Evolutionary conservation across 1,140 invertebrate species (phyloP), one percentile per base, ranked within the genome.

Genomic region (Telenomus remus): DNA sequence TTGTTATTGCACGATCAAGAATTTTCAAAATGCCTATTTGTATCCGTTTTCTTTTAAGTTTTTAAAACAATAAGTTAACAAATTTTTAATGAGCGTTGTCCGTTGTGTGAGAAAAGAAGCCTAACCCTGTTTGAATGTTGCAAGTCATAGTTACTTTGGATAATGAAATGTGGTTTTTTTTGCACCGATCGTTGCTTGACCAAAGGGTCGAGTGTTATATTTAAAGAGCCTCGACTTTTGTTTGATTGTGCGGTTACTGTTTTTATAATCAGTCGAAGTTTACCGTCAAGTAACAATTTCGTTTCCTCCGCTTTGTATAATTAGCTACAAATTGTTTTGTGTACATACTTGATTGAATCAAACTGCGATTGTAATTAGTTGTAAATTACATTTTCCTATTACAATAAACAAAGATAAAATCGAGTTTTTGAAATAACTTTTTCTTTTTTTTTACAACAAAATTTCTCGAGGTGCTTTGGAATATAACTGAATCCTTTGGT

Each of bases 191-290:
- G 51, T 66, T 47, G 54, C 35, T 76, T 69, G 57, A 51, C 57
- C 64, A 72, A 78, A 78, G 66, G 68, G 53, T 72, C 51, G 50
- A 73, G 55, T 56, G 53, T 68, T 69, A 66, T 71, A 73, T 76
- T 63, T 61, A 55, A 77, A 74, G 64, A 57, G 44, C 54, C 69
- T 59, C 69, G 43, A 33, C 7, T 37, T 42, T 50, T 49, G 15
- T 35, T 54, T 43, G 15, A 19, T 37, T 48, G 12, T 47, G 12
- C 19, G 19, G n/a, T 27, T 27, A 12, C 9, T 34, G 53, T 9
- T 34, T 43, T 54, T 39, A 9, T 39, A 39, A 39, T 11, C 37
- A 39, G n/a, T 11, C n/a, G 9, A 39, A n/a, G 9, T 11, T 39
- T 39, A 9, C 9, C n/a, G 9, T 39, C 3, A 39, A 39, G 37